These are phyloP conservation scores for Nezara viridula DNA, from an alignment of 2,888 invertebrate species.

Conservation along the genomic window DNA sequence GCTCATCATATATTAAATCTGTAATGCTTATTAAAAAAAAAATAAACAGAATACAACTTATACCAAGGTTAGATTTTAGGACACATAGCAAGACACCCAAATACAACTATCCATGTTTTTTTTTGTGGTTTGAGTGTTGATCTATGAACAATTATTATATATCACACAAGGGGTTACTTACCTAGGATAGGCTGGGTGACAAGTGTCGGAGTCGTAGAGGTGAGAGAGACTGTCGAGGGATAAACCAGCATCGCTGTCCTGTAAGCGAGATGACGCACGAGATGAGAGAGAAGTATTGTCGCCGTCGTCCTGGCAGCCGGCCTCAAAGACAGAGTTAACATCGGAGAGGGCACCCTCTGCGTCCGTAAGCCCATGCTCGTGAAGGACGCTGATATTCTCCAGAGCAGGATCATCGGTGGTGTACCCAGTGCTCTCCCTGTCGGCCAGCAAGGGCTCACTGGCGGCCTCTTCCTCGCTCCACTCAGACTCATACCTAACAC, in stretches of 20 bases:
- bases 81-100: too few relatives aligned
- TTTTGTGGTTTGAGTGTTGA: too few relatives aligned
- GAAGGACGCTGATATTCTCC: constrained; percentile 87
- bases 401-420: constrained; percentile 90
- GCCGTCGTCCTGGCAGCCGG: constrained; percentile 71
- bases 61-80: too few relatives aligned
- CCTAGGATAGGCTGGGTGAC: constrained; percentile 71
- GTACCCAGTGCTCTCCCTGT: constrained; percentile 81
- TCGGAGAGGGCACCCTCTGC: constrained; percentile 89
- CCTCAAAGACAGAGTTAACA: constrained; percentile 84
- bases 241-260: constrained; percentile 82
- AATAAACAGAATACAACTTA: too few relatives aligned
- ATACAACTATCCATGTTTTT: too few relatives aligned
- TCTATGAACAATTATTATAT: too few relatives aligned
- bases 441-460: constrained; percentile 73
- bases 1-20: too few relatives aligned
- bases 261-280: constrained; percentile 84
- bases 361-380: constrained; percentile 88
- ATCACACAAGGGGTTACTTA: neutral
- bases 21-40: too few relatives aligned
- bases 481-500: constrained; percentile 77
- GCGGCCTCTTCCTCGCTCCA: constrained; percentile 82
- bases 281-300: constrained; percentile 86
- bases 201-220: constrained; percentile 83
- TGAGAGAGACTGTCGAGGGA: constrained; percentile 86